Percentiles rank a stretch among this genome's conserved stretches.
phyloP scores from a whole-genome alignment of 2,113 vertebrate species.

The Nothobranchius kuhntae region DNA sequence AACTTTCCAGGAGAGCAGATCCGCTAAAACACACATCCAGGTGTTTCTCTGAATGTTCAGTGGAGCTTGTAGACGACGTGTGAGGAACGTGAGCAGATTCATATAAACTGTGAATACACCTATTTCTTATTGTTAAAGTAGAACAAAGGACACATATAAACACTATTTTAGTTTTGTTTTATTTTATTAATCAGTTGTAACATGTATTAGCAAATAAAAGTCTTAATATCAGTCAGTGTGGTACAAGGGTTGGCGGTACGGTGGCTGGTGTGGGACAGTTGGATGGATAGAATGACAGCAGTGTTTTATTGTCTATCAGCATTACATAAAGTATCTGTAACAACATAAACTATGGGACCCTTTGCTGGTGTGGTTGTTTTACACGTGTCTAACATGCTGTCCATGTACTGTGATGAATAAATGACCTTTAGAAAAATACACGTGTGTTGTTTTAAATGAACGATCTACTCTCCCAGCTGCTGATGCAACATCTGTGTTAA shows the following conservation, averaged over 20 bases:
- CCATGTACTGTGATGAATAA: constrained; percentile 67
- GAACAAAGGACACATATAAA: background rate
- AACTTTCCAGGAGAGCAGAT: too few relatives aligned
- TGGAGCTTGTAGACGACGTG: background rate
- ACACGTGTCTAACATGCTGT: constrained; percentile 58
- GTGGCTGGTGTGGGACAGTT: background rate
- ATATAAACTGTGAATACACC: constrained; percentile 10
- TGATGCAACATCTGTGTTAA: too few relatives aligned
- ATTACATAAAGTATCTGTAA: constrained; percentile 48
- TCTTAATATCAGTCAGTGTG: too few relatives aligned
- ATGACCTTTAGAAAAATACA: constrained; percentile 55
- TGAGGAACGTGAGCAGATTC: constrained; percentile 21
- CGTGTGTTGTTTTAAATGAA: too few relatives aligned
- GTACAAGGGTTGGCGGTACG: too few relatives aligned
- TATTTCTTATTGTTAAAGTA: background rate
- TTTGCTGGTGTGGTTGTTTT: constrained; percentile 63
- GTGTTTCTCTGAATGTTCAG: constrained; percentile 32
- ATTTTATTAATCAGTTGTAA: too few relatives aligned
- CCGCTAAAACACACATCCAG: background rate
- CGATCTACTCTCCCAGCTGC: too few relatives aligned
- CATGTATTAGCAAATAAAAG: too few relatives aligned
- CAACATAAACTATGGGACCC: constrained; percentile 1
- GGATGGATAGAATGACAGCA: constrained; percentile 7
- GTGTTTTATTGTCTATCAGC: constrained; percentile 43
- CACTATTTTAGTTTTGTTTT: background rate